Evolutionary conservation across 2,113 vertebrate genomes (phyloP), one percentile per base, ranked within the genome.

Genomic region (Corydoras maculifer): DNA sequence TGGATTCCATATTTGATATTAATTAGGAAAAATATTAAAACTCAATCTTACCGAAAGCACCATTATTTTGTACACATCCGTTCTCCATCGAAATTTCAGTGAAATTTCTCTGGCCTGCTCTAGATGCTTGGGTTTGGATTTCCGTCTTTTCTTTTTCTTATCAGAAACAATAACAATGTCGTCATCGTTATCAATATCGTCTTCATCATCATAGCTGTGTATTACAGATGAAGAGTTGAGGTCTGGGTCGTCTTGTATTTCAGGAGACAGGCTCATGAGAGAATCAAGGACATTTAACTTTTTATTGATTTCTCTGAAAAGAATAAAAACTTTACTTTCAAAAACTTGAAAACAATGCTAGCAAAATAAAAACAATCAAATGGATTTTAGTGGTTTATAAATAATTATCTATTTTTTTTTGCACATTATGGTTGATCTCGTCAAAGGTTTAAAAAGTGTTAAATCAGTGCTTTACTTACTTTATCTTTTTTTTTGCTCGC

Each of bases 1-100:
- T 57, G 3, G 54, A 1, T 53, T 53, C 51, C 5, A 14, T 14
- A 8, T 53, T 53, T 14, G 5, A 10, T 53, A 53, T 14, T 53
- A 0, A 43, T 43, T 43, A 8, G 35, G 1, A 43, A 43, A 43
- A 43, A 43, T 43, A 43, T 43, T 43, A 13, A 66, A 50, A 30
- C n/a, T 18, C 10, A 5, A n/a, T 68, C 87, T 58, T 71, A 91
- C 90, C 14, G 84, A 72, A 70, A 84, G 78, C 10, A 91, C 83
- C 0, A 65, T 77, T 70, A 91, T 79, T 83, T 85, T 88, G 81
- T 86, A 80, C 58, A 91, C 49, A 5, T 88, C 84, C 0, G 85
- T 79, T 13, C 84, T 65, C 76, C 88, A 87, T 66, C 88, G 87
- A 50, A 91, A 78, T 79, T 91, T 91, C 2, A 91, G 82, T 0